Evolutionary conservation across 2,113 vertebrate genomes (phyloP).

Genomic region (Isichthys henryi): DNA sequence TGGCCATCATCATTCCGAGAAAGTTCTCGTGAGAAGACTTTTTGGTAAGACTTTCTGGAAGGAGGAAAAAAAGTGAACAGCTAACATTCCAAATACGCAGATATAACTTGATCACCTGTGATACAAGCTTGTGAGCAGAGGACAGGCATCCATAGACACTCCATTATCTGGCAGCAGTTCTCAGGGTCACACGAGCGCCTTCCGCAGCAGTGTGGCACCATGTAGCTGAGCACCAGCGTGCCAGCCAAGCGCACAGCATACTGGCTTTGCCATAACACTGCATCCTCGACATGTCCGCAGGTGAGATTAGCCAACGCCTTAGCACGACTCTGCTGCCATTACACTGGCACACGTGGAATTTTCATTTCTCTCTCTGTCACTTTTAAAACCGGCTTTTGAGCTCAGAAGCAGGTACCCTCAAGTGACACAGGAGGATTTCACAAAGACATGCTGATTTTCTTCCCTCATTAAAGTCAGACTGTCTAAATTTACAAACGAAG

Average conservation of each 20-base stretch:
- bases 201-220: not conserved
- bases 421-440: not conserved
- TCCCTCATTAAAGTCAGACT: slow-evolving; percentile 22
- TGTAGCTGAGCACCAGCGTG: not conserved
- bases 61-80: not conserved
- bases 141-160: slow-evolving; percentile 27
- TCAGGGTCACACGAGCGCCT: slow-evolving; percentile 11
- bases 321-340: not conserved
- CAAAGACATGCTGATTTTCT: slow-evolving; percentile 1
- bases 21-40: not conserved
- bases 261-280: not conserved
- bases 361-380: not conserved
- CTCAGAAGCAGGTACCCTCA: not conserved
- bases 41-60: not conserved
- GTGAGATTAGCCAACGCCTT: not conserved
- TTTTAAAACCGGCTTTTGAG: not conserved
- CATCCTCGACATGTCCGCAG: not conserved
- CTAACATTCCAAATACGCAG: slow-evolving; percentile 23
- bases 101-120: slow-evolving; percentile 27
- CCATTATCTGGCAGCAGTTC: slow-evolving; percentile 12
- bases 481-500: not conserved
- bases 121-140: slow-evolving; percentile 9
- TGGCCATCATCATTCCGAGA: not conserved
- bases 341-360: not conserved
- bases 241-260: not conserved